Evolutionary conservation across 2,113 vertebrate genomes (phyloP).

Genomic region (Willisornis vidua): DNA sequence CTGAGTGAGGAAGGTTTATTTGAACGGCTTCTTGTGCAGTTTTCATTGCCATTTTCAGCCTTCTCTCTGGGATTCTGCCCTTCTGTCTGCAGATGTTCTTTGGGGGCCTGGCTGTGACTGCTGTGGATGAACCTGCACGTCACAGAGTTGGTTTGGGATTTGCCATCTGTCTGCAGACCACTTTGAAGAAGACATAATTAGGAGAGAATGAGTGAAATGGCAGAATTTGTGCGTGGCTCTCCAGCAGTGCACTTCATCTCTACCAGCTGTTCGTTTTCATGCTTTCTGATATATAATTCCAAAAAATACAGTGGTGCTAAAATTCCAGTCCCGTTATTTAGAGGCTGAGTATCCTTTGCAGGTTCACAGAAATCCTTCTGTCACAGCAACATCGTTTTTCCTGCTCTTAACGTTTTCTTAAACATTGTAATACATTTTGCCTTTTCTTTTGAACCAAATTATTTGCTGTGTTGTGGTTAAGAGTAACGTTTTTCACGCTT

Average conservation of each 20-base stretch:
- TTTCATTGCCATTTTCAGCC: not conserved
- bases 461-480: not conserved
- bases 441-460: not conserved
- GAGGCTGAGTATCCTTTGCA: not conserved
- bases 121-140: not conserved
- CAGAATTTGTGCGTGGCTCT: not conserved
- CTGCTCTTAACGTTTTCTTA: not conserved
- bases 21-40: not conserved
- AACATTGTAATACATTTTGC: not conserved
- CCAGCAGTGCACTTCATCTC: not conserved
- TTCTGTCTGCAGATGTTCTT: not conserved
- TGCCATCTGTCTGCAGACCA: not conserved
- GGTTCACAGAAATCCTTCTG: not conserved
- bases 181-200: not conserved
- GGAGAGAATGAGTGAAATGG: not conserved
- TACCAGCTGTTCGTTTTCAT: not conserved
- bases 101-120: not conserved
- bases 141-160: not conserved
- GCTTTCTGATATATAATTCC: not conserved
- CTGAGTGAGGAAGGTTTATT: not conserved
- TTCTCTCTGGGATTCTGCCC: not conserved
- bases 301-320: not conserved
- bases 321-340: not conserved
- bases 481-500: not conserved
- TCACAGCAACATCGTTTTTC: not conserved